Base-by-base conservation (phyloP, 2,888 invertebrate genomes). In the Proisotoma minuta region DNA sequence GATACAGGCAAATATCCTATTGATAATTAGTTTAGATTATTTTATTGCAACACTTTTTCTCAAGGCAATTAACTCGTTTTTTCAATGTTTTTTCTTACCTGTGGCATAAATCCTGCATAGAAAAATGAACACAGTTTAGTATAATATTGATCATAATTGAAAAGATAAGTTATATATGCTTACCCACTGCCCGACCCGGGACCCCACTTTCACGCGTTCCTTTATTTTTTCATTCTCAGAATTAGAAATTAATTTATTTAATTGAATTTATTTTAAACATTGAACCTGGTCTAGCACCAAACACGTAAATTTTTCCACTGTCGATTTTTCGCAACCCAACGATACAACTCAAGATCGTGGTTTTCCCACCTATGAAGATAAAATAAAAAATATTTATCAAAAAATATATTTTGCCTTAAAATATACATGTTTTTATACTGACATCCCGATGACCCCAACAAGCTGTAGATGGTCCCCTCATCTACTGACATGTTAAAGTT, bases 361-460 rank as follows among this genome's bases (percentile, higher is more conserved):
- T 69, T 79, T 96, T 96, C 12, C 93, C 93, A 77, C n/a, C n/a
- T n/a, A n/a, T n/a, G n/a, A n/a, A n/a, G n/a, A n/a, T n/a, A n/a
- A n/a, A n/a, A n/a, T n/a, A n/a, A n/a, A n/a, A n/a, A n/a, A n/a
- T n/a, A n/a, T n/a, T n/a, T n/a, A n/a, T n/a, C n/a, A n/a, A n/a
- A n/a, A n/a, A n/a, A n/a, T n/a, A n/a, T n/a, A n/a, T n/a, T n/a
- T n/a, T n/a, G n/a, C n/a, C n/a, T n/a, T n/a, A n/a, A n/a, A n/a
- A n/a, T n/a, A n/a, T n/a, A n/a, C n/a, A n/a, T n/a, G n/a, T n/a
- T n/a, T n/a, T n/a, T n/a, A n/a, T n/a, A n/a, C n/a, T n/a, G n/a
- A n/a, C 95, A 96, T 28, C 95, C 95, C 62, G 93, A 93, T 5
- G 95, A 93, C 26, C 95, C 96, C 22, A 96, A 81, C 10, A 96